Evolutionary conservation across 2,113 vertebrate species (phyloP).

Genomic region (Rattus rattus): DNA sequence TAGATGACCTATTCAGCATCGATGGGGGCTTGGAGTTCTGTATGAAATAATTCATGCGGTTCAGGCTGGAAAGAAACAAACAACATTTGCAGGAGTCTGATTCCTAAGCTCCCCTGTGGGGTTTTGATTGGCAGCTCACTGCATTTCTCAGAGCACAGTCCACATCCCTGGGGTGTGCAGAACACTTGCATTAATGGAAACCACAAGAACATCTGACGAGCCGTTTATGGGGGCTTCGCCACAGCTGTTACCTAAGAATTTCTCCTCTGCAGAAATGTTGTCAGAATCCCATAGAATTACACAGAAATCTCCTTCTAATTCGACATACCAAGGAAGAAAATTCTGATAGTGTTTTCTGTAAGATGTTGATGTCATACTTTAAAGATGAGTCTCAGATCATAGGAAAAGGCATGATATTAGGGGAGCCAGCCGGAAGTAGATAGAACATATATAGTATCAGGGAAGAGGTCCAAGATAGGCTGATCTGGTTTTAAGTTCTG

Average conservation of each 20-base stretch:
- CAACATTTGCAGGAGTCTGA: constrained; percentile 62
- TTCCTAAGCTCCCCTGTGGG: constrained; percentile 71
- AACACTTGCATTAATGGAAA: constrained; percentile 66
- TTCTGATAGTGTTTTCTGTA: constrained; percentile 59
- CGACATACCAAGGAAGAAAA: constrained; percentile 82
- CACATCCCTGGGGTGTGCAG: constrained; percentile 72
- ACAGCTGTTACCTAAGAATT: constrained; percentile 76
- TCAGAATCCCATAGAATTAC: constrained; percentile 84
- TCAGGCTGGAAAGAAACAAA: constrained; percentile 68
- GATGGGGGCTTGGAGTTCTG: neutral
- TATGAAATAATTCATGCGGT: constrained; percentile 74
- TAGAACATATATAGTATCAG: neutral
- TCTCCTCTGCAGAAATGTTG: constrained; percentile 76
- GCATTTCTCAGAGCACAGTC: constrained; percentile 67
- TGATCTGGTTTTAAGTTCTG: neutral
- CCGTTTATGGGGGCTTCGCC: constrained; percentile 79
- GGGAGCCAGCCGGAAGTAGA: neutral
- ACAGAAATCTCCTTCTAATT: constrained; percentile 84
- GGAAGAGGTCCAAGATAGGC: neutral
- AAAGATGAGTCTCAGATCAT: constrained; percentile 22
- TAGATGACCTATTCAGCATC: constrained; percentile 32
- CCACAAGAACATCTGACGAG: constrained; percentile 72
- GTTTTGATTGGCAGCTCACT: constrained; percentile 65
- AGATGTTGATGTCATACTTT: constrained; percentile 25
- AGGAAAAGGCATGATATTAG: neutral